These are phyloP conservation scores for Chanos chanos DNA, from an alignment of 2,797 vertebrate species.

Conservation along the genomic window DNA sequence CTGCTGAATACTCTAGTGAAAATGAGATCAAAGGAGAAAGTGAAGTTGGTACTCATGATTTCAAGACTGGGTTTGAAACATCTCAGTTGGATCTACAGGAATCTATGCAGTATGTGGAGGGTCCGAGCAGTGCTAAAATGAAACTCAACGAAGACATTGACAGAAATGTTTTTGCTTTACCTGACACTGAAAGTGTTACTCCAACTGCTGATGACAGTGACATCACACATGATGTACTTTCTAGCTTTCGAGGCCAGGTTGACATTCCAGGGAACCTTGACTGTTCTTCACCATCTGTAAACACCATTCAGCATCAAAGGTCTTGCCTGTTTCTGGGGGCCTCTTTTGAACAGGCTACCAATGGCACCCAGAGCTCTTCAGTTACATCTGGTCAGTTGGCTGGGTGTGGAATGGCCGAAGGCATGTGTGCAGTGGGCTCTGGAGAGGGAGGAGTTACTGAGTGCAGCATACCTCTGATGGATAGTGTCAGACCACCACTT, in stretches of 20 bases:
- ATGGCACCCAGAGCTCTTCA: not conserved
- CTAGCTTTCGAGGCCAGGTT: not conserved
- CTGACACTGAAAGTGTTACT: not conserved
- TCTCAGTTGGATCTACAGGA: not conserved
- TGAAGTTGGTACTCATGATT: not conserved
- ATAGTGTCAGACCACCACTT: constrained; percentile 1
- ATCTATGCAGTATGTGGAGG: not conserved
- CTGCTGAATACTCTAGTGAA: not conserved
- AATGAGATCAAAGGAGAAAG: not conserved
- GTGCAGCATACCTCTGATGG: constrained; percentile 14
- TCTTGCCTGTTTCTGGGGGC: not conserved
- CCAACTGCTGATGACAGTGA: not conserved
- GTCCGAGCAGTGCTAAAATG: not conserved
- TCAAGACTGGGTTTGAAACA: not conserved
- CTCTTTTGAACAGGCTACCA: not conserved
- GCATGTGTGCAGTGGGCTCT: not conserved
- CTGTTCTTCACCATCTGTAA: constrained; percentile 10
- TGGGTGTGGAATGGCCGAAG: constrained; percentile 3
- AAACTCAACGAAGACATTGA: not conserved
- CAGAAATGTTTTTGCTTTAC: not conserved
- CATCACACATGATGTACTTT: not conserved
- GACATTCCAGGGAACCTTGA: not conserved
- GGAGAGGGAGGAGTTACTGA: constrained; percentile 8
- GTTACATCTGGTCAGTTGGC: not conserved
- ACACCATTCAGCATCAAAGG: not conserved